These are phyloP conservation scores for Propsilocerus akamusi DNA, from an alignment of 1,140 invertebrate genomes.

Conservation along the genomic window DNA sequence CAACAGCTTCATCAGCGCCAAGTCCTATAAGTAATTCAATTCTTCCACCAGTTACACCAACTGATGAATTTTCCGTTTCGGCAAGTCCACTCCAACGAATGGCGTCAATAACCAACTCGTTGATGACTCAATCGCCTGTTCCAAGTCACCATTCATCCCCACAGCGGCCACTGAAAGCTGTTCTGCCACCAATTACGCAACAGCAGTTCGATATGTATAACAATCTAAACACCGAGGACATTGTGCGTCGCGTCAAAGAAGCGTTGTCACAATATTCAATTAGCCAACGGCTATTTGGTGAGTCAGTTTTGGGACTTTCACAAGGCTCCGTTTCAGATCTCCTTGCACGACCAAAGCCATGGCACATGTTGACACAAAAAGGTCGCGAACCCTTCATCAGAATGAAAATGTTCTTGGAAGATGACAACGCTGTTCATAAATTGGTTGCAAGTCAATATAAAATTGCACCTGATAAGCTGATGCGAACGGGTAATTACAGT, in stretches of 20 bases:
- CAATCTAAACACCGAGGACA: slow-evolving; percentile 95
- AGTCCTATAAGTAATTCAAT: slow-evolving; percentile 65
- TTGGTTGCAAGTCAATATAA: slow-evolving; percentile 93
- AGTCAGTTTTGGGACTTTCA: slow-evolving; percentile 89
- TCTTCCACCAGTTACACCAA: slow-evolving; percentile 55
- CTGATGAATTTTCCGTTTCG: slow-evolving; percentile 60
- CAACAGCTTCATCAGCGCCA: slow-evolving; percentile 29
- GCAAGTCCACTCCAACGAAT: slow-evolving; percentile 88
- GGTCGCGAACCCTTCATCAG: slow-evolving; percentile 92
- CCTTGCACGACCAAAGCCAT: slow-evolving; percentile 84
- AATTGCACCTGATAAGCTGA: slow-evolving; percentile 88
- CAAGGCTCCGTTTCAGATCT: slow-evolving; percentile 92
- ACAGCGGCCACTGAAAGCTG: slow-evolving; percentile 81
- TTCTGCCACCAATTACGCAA: slow-evolving; percentile 93
- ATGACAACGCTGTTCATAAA: slow-evolving; percentile 92
- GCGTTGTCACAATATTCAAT: slow-evolving; percentile 96
- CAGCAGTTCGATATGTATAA: slow-evolving; percentile 98
- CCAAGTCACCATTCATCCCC: slow-evolving; percentile 60
- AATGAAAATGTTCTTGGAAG: slow-evolving; percentile 96
- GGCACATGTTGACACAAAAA: slow-evolving; percentile 95
- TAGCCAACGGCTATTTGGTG: slow-evolving; percentile 94
- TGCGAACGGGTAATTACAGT: slow-evolving; percentile 84
- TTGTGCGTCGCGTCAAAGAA: slow-evolving; percentile 95
- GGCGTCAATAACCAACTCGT: slow-evolving; percentile 93
- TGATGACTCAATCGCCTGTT: slow-evolving; percentile 78